Evolutionary conservation across 35 echinoderm and acorn worm species (phyloP), one percentile per base, ranked within the genome.

Genomic region (Diadema setosum): DNA sequence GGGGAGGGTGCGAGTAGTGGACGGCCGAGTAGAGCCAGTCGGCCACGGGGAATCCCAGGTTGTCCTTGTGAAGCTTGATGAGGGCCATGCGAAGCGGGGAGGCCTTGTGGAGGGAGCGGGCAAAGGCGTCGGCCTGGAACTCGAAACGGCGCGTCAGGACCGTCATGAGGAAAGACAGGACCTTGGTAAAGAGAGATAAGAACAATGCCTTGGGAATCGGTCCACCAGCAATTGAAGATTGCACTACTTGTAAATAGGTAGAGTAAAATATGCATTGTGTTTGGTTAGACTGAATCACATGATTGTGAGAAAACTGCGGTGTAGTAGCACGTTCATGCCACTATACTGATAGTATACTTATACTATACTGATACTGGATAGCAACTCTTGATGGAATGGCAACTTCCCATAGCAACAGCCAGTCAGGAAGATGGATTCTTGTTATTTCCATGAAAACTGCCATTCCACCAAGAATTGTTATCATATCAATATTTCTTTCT

Each of bases 101-200:
- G 2, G 92, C 92, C 45, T 70, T 91, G 4, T 86, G 89, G 34
- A 98, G 92, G 0, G 89, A 91, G 60, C 92, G 91, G 74, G 96
- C 96, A 60, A 98, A 98, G 69, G 88, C 89, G 44, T 98, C 96
- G 29, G 96, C 96, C 58, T 98, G 96, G 92, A 98, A 98, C 78
- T 98, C 96, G 80, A 98, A 98, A 8, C 89, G 44, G 44, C 96
- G 65, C 30, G 87, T 94, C 14, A 94, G 89, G 30, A 91, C 89
- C 2, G 96, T 98, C 96, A 98, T 98, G 45, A 80, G 90, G 86
- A 98, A 97, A 18, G 92, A 92, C 32, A 98, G 80, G 44, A 98
- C 70, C 96, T 98, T 81, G 17, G 7, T 21, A 78, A 17, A 93
- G 45, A 89, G 33, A n/a, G n/a, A n/a, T n/a, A n/a, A 52, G 9